A percentile compares a stretch with the other conserved stretches of the same genome.
These are phyloP conservation scores for Taenaris catops DNA, from an alignment of 2,888 invertebrate genomes.

Conservation along the genomic window DNA sequence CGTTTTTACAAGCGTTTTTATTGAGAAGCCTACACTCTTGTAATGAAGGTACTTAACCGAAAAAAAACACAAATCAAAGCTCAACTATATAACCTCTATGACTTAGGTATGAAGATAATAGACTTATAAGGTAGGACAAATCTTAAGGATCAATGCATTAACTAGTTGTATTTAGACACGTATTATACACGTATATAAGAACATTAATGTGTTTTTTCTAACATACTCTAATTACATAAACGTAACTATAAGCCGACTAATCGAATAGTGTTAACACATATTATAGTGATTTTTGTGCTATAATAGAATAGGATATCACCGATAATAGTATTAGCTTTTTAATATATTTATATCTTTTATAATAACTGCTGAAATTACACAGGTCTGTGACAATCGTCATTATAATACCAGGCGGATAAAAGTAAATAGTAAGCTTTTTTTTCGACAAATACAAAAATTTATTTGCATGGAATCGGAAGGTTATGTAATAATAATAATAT, in stretches of 20 bases:
- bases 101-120: slow-evolving; percentile 62
- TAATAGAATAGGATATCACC: slow-evolving; percentile 27
- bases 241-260: slow-evolving; percentile 27
- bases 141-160: slow-evolving; percentile 38
- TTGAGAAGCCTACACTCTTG: slow-evolving; percentile 48
- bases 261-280: slow-evolving; percentile 24
- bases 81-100: slow-evolving; percentile 58
- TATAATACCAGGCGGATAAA: too few relatives aligned
- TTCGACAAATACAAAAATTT: too few relatives aligned
- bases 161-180: slow-evolving; percentile 41
- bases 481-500: too few relatives aligned
- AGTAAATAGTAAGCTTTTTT: too few relatives aligned
- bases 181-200: slow-evolving; percentile 32
- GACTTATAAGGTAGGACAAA: slow-evolving; percentile 54
- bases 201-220: slow-evolving; percentile 32
- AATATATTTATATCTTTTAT: slow-evolving; percentile 16
- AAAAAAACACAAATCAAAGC: slow-evolving; percentile 30
- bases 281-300: slow-evolving; percentile 39
- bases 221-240: slow-evolving; percentile 30
- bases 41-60: slow-evolving; percentile 38
- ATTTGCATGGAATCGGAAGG: too few relatives aligned
- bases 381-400: background rate
- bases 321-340: slow-evolving; percentile 23
- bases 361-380: slow-evolving; percentile 4
- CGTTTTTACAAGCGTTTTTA: slow-evolving; percentile 58